Evolutionary conservation across 2,113 vertebrate species (phyloP).

Genomic region (Axis porcinus): DNA sequence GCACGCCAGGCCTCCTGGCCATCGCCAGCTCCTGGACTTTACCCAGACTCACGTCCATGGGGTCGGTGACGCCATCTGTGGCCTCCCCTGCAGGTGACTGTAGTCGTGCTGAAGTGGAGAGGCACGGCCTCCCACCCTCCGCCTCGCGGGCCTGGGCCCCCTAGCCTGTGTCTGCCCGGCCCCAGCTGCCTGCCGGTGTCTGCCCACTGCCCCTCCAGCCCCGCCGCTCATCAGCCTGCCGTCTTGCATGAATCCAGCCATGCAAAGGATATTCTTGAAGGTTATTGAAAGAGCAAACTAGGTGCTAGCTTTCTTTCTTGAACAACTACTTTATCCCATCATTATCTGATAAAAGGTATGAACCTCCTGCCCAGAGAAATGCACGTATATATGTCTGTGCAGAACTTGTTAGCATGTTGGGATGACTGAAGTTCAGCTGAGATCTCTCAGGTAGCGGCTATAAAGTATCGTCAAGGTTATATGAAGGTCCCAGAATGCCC

Average conservation of each 20-base stretch:
- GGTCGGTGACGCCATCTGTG: neutral
- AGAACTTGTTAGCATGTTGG: neutral
- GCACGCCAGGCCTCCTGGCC: neutral
- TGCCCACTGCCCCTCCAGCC: accelerated
- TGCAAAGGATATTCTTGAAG: neutral
- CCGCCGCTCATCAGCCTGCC: neutral
- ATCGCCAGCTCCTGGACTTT: neutral
- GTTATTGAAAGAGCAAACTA: neutral
- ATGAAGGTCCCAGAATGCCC: neutral
- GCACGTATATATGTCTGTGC: neutral
- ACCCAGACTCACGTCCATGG: neutral
- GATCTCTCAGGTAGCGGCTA: neutral
- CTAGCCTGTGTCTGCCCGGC: neutral
- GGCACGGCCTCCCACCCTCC: neutral
- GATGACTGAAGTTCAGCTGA: neutral
- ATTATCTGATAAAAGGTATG: neutral
- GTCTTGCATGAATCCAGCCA: neutral
- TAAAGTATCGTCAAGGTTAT: neutral
- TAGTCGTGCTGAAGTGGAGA: neutral
- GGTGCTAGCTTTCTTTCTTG: neutral
- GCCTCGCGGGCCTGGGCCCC: neutral
- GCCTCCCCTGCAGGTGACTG: neutral
- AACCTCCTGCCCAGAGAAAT: neutral
- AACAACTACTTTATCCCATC: neutral
- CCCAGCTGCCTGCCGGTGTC: neutral